Conservation (phyloP, 2,888 invertebrate species). For the Zonitis immaculata region DNA sequence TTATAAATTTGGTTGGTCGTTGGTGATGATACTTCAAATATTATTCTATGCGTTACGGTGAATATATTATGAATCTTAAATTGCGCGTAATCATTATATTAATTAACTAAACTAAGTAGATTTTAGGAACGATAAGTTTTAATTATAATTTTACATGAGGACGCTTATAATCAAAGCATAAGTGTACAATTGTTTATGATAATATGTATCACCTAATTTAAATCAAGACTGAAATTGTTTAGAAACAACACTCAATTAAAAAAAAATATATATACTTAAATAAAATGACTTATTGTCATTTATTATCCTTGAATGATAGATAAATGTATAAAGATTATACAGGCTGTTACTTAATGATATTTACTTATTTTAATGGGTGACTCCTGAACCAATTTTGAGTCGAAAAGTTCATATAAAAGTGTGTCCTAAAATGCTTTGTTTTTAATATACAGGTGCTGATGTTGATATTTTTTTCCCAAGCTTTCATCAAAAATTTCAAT, state of each 20-base stretch:
- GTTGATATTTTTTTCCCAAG: too few relatives aligned
- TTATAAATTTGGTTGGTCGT: conserved; percentile 11
- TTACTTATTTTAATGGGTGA: too few relatives aligned
- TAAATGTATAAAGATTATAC: not conserved
- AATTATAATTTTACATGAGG: conserved; percentile 28
- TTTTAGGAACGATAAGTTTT: conserved; percentile 28
- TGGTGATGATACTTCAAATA: conserved; percentile 18
- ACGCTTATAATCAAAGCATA: conserved; percentile 41
- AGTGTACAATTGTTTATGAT: conserved; percentile 42
- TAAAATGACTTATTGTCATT: not conserved
- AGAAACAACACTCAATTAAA: conserved; percentile 19
- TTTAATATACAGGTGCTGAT: too few relatives aligned
- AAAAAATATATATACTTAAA: not conserved
- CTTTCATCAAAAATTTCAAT: too few relatives aligned
- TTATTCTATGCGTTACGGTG: conserved; percentile 27
- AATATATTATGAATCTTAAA: conserved; percentile 15
- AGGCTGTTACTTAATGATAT: too few relatives aligned
- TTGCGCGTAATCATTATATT: conserved; percentile 15
- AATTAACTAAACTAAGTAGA: conserved; percentile 15
- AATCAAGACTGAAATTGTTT: conserved; percentile 46
- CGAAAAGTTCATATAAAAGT: too few relatives aligned
- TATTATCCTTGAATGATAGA: not conserved
- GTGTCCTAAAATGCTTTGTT: too few relatives aligned
- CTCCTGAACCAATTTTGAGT: too few relatives aligned
- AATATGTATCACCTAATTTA: conserved; percentile 41